phyloP scores from a whole-genome alignment of 53 echinoderm and acorn worm genomes.

The Patiria pectinifera region DNA sequence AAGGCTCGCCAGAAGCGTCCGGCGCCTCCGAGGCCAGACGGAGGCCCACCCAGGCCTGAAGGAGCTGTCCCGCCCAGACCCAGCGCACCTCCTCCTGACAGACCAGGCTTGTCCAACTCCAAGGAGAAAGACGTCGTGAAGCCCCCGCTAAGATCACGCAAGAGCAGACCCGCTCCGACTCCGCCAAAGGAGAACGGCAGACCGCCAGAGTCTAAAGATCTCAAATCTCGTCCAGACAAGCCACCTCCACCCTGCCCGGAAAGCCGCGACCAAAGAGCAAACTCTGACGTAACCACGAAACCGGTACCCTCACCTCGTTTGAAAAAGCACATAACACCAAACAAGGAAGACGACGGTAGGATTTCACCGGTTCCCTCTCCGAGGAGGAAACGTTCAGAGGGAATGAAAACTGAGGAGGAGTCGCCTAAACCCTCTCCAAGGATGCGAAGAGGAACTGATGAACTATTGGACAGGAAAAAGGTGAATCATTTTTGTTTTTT shows the following conservation, averaged over 20 bases:
- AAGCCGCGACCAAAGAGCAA: slow-evolving; percentile 31
- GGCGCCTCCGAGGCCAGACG: slow-evolving; percentile 24
- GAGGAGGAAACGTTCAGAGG: slow-evolving; percentile 25
- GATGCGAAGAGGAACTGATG: slow-evolving; percentile 45
- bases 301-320: slow-evolving; percentile 78
- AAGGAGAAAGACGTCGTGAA: slow-evolving; percentile 5
- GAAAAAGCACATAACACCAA: slow-evolving; percentile 47
- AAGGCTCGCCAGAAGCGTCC: slow-evolving; percentile 72
- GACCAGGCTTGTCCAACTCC: slow-evolving; percentile 16
- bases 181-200: slow-evolving; percentile 53
- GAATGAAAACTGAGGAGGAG: not conserved
- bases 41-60: slow-evolving; percentile 24
- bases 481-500: not conserved
- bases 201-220: slow-evolving; percentile 3
- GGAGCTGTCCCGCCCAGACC: slow-evolving; percentile 48
- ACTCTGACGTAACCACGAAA: slow-evolving; percentile 12
- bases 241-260: slow-evolving; percentile 50
- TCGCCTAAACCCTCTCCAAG: slow-evolving; percentile 43
- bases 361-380: slow-evolving; percentile 52
- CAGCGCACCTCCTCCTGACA: not conserved
- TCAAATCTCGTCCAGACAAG: slow-evolving; percentile 37
- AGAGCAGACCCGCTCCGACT: slow-evolving; percentile 64
- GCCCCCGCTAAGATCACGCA: slow-evolving; percentile 70
- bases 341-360: slow-evolving; percentile 9
- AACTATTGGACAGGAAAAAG: slow-evolving; percentile 19